Conservation (phyloP, 2,888 invertebrate genomes). For the Rhodophaea formosa region DNA sequence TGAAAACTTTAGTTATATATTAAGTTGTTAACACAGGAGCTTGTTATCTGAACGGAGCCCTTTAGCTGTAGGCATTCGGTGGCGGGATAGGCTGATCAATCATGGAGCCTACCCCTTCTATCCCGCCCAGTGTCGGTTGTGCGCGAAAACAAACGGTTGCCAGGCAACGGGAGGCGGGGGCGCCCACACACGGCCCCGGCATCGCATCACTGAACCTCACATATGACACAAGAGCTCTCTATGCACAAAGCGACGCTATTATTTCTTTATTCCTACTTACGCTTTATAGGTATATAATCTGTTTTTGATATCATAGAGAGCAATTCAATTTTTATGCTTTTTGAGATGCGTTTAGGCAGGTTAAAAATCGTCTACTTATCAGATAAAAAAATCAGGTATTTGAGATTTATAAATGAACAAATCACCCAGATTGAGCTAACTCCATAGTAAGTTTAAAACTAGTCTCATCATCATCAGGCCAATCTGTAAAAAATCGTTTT, state of each 20-base stretch:
- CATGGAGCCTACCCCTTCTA: slow-evolving; percentile 79
- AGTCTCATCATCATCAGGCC: no score
- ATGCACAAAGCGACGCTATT: slow-evolving; percentile 24
- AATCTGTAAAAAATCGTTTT: no score
- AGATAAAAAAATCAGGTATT: no score
- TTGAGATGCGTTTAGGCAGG: no score
- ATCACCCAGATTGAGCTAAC: no score
- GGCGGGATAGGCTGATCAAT: slow-evolving; percentile 79
- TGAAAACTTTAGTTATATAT: no score
- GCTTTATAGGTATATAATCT: not conserved
- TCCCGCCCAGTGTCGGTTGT: slow-evolving; percentile 67
- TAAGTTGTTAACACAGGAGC: slow-evolving; percentile 39
- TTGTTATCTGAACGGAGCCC: slow-evolving; percentile 46
- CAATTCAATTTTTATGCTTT: no score
- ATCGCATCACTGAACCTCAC: slow-evolving; percentile 63
- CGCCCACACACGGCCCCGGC: slow-evolving; percentile 42
- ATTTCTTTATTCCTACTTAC: slow-evolving; percentile 1
- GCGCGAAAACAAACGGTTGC: slow-evolving; percentile 80
- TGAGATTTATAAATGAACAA: no score
- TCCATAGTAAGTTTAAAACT: no score
- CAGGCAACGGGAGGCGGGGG: slow-evolving; percentile 55
- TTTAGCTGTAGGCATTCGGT: slow-evolving; percentile 68
- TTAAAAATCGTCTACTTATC: no score
- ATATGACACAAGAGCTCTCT: slow-evolving; percentile 52
- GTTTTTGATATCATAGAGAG: no score